phyloP scores from a whole-genome alignment of 1,140 invertebrate genomes.

The Portunus trituberculatus region DNA sequence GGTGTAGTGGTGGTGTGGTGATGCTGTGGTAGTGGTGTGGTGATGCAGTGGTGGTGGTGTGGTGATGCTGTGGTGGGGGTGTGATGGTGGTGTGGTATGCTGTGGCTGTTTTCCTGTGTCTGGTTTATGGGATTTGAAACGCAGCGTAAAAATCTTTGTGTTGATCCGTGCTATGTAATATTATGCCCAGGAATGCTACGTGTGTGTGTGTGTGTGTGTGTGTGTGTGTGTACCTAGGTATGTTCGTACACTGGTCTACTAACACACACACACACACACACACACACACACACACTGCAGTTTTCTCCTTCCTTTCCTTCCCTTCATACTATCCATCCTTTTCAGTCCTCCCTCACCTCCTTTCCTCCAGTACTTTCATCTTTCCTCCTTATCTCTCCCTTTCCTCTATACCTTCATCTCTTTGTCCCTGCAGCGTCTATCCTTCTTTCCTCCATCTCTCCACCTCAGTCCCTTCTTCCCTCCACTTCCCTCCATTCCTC shows the following conservation, averaged over 20 bases:
- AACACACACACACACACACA: slow-evolving; percentile 5
- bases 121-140: no score
- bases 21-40: no score
- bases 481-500: not conserved
- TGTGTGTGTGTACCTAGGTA: not conserved
- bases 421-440: not conserved
- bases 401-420: not conserved
- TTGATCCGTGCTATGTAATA: not conserved
- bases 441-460: not conserved
- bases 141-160: not conserved
- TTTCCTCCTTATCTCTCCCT: not conserved
- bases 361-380: not conserved
- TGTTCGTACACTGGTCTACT: not conserved
- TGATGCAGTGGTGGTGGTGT: no score
- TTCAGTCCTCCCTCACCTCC: no score
- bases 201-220: slow-evolving; percentile 20
- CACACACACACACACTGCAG: not conserved
- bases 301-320: no score
- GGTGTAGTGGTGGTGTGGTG: no score
- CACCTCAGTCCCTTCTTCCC: not conserved
- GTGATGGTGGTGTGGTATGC: not conserved
- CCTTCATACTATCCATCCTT: no score
- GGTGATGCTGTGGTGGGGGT: not conserved
- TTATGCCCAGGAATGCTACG: not conserved
- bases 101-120: not conserved